phyloP scores from a whole-genome alignment of 2,888 invertebrate species.

The Ormia ochracea region DNA sequence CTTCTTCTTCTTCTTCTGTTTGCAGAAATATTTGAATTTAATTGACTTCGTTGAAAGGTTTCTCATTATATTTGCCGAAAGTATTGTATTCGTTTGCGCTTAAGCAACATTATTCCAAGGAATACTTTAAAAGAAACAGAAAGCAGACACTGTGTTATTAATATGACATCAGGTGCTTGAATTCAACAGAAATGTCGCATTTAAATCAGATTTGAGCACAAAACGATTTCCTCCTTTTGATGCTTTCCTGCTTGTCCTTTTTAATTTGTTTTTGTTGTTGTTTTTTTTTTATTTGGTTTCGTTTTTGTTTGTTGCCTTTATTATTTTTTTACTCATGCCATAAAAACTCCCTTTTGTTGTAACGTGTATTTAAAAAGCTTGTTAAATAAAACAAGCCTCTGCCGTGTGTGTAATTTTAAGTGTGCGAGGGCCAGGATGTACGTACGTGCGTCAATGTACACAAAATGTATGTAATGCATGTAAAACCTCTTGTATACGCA shows the following conservation, averaged over 20 bases:
- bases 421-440: background rate
- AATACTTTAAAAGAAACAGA: background rate
- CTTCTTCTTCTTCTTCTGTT: no score
- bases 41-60: no score
- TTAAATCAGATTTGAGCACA: conserved; percentile 61
- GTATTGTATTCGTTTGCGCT: no score
- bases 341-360: conserved; percentile 50
- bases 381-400: conserved; percentile 30
- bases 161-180: conserved; percentile 62
- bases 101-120: background rate
- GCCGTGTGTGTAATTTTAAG: background rate
- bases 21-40: no score
- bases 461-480: background rate
- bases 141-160: conserved; percentile 46
- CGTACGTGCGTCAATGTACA: background rate
- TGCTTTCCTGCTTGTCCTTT: conserved; percentile 28
- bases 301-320: background rate
- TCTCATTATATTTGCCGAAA: no score
- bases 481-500: conserved; percentile 36
- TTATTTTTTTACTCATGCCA: conserved; percentile 11
- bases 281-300: no score
- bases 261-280: conserved; percentile 3
- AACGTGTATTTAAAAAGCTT: conserved; percentile 40
- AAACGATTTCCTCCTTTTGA: conserved; percentile 31
- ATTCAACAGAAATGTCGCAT: conserved; percentile 57